These are phyloP conservation scores for Drosophila helvetica DNA, from an alignment of 2,888 invertebrate genomes.

Conservation along the genomic window DNA sequence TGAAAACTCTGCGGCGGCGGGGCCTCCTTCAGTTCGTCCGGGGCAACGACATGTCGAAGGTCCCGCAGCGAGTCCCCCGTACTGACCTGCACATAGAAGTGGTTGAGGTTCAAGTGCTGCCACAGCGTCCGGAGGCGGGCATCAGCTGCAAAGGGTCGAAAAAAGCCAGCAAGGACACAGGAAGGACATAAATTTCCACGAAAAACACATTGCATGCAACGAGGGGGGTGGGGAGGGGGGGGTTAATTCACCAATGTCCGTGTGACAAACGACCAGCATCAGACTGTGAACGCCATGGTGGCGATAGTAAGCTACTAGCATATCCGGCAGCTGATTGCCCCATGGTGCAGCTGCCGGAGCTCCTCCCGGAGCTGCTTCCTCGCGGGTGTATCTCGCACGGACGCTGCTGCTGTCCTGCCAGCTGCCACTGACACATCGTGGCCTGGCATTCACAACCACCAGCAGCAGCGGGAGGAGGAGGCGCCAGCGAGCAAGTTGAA, in stretches of 20 bases:
- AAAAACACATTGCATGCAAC: slow-evolving; percentile 48
- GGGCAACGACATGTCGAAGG: slow-evolving; percentile 45
- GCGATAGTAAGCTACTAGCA: slow-evolving; percentile 79
- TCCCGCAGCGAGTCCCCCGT: slow-evolving; percentile 62
- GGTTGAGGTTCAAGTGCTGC: slow-evolving; percentile 57
- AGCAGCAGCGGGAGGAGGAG: slow-evolving; percentile 34
- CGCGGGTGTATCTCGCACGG: slow-evolving; percentile 26
- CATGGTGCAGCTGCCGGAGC: slow-evolving; percentile 38
- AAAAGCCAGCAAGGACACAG: slow-evolving; percentile 1
- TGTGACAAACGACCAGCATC: slow-evolving; percentile 76
- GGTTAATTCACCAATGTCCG: slow-evolving; percentile 69
- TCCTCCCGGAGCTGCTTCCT: slow-evolving; percentile 12
- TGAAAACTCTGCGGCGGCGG: slow-evolving; percentile 70
- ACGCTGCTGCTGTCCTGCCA: slow-evolving; percentile 41
- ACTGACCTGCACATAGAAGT: slow-evolving; percentile 72
- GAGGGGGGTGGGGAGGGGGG: slow-evolving; percentile 22
- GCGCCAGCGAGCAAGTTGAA: slow-evolving; percentile 26
- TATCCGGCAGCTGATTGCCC: slow-evolving; percentile 78
- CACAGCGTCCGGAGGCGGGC: slow-evolving; percentile 47
- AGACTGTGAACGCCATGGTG: slow-evolving; percentile 79
- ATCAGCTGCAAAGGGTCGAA: slow-evolving; percentile 30
- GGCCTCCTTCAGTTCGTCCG: slow-evolving; percentile 31
- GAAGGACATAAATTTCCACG: slow-evolving; percentile 36
- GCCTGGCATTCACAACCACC: slow-evolving; percentile 52
- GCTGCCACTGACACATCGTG: slow-evolving; percentile 63